These are phyloP conservation scores for Chionis minor DNA, from an alignment of 2,113 vertebrate species.

Conservation along the genomic window DNA sequence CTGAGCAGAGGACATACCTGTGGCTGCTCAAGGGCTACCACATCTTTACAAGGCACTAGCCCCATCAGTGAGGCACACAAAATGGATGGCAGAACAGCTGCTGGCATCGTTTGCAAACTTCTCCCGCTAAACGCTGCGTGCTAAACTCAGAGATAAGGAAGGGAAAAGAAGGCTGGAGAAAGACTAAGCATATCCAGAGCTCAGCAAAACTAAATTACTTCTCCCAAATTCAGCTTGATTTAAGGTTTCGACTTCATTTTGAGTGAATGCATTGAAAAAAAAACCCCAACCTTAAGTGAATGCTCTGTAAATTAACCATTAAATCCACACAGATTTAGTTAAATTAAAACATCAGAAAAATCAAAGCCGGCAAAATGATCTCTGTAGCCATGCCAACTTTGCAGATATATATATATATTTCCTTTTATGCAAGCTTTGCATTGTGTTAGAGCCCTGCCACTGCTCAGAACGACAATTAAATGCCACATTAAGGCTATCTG, in stretches of 20 bases:
- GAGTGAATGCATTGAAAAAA: neutral
- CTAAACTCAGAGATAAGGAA: neutral
- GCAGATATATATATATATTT: neutral
- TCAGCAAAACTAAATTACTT: conserved; percentile 18
- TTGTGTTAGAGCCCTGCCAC: neutral
- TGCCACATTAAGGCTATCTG: neutral
- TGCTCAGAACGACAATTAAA: neutral
- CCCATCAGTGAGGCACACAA: neutral
- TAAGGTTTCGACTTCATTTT: neutral
- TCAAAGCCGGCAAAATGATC: neutral
- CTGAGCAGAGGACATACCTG: neutral
- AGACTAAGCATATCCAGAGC: neutral
- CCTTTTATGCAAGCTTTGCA: neutral
- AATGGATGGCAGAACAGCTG: neutral
- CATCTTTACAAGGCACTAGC: neutral
- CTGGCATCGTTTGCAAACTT: neutral
- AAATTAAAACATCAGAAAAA: conserved; percentile 2
- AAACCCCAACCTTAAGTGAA: neutral
- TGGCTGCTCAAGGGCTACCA: neutral
- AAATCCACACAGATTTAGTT: neutral
- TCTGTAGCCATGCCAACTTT: neutral
- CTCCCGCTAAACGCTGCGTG: rapidly evolving
- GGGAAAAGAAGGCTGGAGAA: neutral
- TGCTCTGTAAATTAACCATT: neutral
- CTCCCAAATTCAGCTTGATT: neutral